Percentiles rank a stretch among this genome's conserved stretches.
Evolutionary conservation across 2,888 invertebrate genomes (phyloP).

Genomic region (Lasioglossum calceatum): DNA sequence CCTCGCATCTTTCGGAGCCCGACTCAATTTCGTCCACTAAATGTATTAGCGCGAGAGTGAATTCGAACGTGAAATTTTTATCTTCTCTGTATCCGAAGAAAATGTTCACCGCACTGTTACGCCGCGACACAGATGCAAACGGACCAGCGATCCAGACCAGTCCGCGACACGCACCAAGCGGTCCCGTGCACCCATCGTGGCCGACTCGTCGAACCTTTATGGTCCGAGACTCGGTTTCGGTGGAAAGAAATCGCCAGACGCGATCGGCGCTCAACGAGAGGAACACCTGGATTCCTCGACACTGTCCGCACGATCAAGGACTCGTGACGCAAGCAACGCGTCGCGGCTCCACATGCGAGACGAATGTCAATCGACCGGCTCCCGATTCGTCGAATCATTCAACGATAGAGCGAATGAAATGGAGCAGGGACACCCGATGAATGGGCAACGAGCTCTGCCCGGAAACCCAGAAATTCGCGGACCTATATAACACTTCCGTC

Average conservation of each 20-base stretch:
- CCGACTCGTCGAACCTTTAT: not conserved
- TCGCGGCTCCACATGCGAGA: not conserved
- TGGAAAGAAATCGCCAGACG: slow-evolving; percentile 18
- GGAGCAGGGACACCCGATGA: not conserved
- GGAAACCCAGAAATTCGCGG: not conserved
- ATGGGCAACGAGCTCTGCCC: not conserved
- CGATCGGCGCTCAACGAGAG: slow-evolving; percentile 10
- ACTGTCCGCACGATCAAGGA: slow-evolving; percentile 30
- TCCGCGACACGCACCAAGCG: too few relatives aligned
- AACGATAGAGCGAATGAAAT: not conserved
- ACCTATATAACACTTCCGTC: not conserved
- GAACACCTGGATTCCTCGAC: slow-evolving; percentile 29
- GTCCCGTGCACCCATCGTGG: slow-evolving; percentile 4
- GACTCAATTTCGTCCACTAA: not conserved
- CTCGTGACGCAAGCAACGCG: slow-evolving; percentile 41
- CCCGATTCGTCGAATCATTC: not conserved
- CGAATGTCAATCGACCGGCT: slow-evolving; percentile 42
- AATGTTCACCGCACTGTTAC: not conserved
- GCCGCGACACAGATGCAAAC: not conserved
- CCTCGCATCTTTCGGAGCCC: not conserved
- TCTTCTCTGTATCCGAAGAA: not conserved
- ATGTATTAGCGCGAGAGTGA: not conserved
- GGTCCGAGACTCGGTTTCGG: slow-evolving; percentile 9
- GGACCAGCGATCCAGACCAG: not conserved
- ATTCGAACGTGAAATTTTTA: not conserved